Evolutionary conservation across 2,113 vertebrate species (phyloP), one percentile per base, ranked within the genome.

Genomic region (Stigmatopora nigra): DNA sequence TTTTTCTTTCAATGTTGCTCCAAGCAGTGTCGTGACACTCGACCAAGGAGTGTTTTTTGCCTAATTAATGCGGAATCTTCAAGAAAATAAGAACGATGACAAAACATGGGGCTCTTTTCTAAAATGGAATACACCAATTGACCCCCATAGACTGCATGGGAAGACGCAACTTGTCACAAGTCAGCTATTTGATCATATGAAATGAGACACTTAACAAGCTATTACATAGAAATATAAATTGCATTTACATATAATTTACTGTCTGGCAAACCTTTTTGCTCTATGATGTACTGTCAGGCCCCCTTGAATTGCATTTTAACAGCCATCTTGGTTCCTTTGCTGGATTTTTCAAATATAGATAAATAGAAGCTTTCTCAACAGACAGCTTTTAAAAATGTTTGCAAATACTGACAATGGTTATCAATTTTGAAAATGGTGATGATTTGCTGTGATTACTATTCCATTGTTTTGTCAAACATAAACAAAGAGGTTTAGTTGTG

Each of bases 1-100:
- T 89, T 88, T 87, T 86, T 84, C 45, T 77, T 55, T 25, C 78
- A 83, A 84, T 25, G 77, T 87, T 80, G 81, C 77, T 84, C 77
- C 81, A 85, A 81, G 86, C 83, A 72, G 65, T 65, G 69, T 71
- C 82, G 78, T 80, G 80, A 82, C 31, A 69, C 75, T 76, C 80
- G 80, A 84, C 85, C 80, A 65, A 76, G 63, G 75, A 74, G 78
- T 78, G 79, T 77, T 69, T 58, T 65, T 87, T 45, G n/a, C 38
- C 11, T 47, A 88, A 90, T 90, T 89, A 89, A 90, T 86, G 82
- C 78, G 87, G 76, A 86, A 84, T 75, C 76, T 68, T 69, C 56
- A 69, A 82, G 78, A 85, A 87, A 86, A 84, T 45, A 44, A 20
- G 71, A 77, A 83, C 76, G 85, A 82, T 80, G 83, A 49, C 73